phyloP scores from a whole-genome alignment of 2,113 vertebrate genomes.

The Hemichromis elongatus region DNA sequence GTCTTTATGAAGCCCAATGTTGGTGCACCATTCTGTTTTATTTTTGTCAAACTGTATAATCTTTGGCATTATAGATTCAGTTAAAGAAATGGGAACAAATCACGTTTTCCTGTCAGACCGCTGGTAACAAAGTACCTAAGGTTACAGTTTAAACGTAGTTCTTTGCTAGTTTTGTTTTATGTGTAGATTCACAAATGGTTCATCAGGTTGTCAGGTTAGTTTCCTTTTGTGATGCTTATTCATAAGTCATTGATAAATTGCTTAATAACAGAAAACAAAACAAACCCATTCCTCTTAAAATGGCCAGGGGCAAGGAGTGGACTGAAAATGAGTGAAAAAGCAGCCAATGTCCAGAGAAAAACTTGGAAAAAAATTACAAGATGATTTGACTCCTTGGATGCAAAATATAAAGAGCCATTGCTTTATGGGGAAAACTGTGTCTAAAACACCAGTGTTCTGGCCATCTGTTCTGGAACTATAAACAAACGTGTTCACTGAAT shows the following conservation, averaged over 20 bases:
- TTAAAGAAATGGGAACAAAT: not conserved
- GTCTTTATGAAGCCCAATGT: not conserved
- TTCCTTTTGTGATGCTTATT: not conserved
- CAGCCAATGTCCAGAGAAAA: not conserved
- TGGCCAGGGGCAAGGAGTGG: not conserved
- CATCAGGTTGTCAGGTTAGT: not conserved
- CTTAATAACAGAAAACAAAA: not conserved
- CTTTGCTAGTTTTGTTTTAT: not conserved
- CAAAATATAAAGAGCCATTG: not conserved
- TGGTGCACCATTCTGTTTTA: not conserved
- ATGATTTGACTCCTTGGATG: not conserved
- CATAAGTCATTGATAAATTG: not conserved
- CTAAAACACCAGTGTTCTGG: not conserved
- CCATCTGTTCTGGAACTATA: not conserved
- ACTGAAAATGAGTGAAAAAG: not conserved
- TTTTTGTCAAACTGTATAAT: not conserved
- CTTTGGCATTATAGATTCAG: not conserved
- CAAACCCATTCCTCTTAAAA: not conserved
- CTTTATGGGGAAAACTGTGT: not conserved
- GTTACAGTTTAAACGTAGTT: not conserved
- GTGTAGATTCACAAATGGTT: not conserved
- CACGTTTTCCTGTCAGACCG: not conserved
- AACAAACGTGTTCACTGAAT: not conserved
- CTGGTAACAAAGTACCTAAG: not conserved
- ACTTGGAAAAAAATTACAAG: not conserved